phyloP scores from a whole-genome alignment of 2,888 invertebrate genomes.

The Dynastes maya region DNA sequence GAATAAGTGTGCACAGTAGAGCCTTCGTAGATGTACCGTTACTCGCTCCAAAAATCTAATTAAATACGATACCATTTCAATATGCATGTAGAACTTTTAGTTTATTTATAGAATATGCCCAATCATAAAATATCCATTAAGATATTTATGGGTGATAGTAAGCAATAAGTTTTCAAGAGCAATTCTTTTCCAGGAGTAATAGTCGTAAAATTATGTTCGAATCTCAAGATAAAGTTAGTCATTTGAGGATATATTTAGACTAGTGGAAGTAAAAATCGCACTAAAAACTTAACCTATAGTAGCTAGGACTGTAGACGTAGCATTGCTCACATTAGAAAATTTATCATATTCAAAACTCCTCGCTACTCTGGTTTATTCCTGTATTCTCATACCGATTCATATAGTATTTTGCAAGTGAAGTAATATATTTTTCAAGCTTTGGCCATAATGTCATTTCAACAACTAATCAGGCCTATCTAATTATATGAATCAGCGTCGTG shows the following conservation, averaged over 20 bases:
- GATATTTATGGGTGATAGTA: slow-evolving; percentile 21
- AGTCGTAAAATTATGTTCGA: slow-evolving; percentile 25
- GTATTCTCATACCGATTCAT: no score
- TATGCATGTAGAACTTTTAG: background rate
- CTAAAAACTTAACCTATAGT: background rate
- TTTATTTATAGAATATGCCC: slow-evolving; percentile 30
- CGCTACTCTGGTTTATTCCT: no score
- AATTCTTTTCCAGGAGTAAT: slow-evolving; percentile 35
- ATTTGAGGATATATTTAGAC: background rate
- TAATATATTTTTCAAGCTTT: no score
- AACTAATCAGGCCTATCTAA: no score
- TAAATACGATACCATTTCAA: slow-evolving; percentile 3
- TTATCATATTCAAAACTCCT: no score
- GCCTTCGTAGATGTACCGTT: background rate
- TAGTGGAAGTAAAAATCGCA: background rate
- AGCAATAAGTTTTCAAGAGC: slow-evolving; percentile 39
- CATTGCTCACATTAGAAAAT: no score
- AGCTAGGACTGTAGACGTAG: no score
- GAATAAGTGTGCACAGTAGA: no score
- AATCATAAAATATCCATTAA: slow-evolving; percentile 40
- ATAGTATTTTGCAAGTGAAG: no score
- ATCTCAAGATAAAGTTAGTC: slow-evolving; percentile 21
- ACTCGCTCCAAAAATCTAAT: background rate
- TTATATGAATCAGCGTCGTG: no score
- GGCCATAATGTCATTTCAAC: no score